Percentiles rank a stretch among this genome's conserved stretches.
phyloP scores from a whole-genome alignment of 2,113 vertebrate genomes.

The Herpailurus yagouaroundi region DNA sequence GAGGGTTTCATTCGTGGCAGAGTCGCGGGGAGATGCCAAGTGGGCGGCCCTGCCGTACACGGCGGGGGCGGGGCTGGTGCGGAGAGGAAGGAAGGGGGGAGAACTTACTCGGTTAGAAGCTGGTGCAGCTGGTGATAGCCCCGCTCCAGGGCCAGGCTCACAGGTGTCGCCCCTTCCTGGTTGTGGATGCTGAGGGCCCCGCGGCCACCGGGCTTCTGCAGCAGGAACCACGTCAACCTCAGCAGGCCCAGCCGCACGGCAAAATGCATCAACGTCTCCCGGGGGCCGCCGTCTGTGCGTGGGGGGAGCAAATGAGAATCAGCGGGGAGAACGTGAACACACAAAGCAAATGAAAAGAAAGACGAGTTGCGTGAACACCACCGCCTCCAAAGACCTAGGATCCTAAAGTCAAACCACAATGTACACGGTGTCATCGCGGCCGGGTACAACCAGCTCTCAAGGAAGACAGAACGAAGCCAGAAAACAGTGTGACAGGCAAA shows the following conservation, averaged over 20 bases:
- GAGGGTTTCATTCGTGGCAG: background rate
- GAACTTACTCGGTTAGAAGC: slow-evolving; percentile 91
- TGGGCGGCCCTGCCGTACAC: background rate
- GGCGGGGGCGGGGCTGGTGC: background rate
- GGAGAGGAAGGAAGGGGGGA: background rate
- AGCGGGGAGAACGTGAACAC: background rate
- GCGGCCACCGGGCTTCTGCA: slow-evolving; percentile 92
- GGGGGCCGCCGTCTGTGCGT: slow-evolving; percentile 88
- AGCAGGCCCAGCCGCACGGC: slow-evolving; percentile 92
- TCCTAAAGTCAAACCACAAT: background rate
- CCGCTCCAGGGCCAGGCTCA: slow-evolving; percentile 88
- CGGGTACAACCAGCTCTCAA: background rate
- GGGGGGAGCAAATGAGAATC: background rate
- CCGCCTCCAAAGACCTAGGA: background rate
- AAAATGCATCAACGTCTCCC: slow-evolving; percentile 96
- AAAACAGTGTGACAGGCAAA: background rate
- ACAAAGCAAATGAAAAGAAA: background rate
- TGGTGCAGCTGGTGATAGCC: slow-evolving; percentile 89
- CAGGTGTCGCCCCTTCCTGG: slow-evolving; percentile 92
- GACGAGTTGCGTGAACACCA: background rate
- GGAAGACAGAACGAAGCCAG: background rate
- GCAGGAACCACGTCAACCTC: slow-evolving; percentile 90
- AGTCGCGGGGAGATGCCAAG: background rate
- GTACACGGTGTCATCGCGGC: background rate
- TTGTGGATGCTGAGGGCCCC: slow-evolving; percentile 91